Evolutionary conservation across 2,797 vertebrate species (phyloP).

Genomic region (Tapera naevia): DNA sequence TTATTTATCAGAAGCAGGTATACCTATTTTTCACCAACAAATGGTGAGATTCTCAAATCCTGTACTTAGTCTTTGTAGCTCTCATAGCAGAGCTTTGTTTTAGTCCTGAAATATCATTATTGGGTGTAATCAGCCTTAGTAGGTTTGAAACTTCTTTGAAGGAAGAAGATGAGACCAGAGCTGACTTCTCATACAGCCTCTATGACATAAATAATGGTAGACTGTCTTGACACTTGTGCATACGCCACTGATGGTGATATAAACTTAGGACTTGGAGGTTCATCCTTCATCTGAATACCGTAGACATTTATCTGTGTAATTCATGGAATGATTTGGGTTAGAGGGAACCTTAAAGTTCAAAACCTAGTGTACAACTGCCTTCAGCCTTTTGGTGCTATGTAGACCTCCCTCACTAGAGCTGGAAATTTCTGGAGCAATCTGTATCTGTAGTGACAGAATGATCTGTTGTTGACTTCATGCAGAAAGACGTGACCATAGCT

Average conservation of each 20-base stretch:
- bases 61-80: background rate
- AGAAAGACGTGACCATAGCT: background rate
- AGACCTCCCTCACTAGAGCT: fast-evolving
- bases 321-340: background rate
- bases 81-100: background rate
- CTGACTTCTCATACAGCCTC: background rate
- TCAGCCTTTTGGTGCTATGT: fast-evolving
- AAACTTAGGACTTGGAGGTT: background rate
- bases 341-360: no score
- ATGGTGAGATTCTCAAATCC: background rate
- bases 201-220: background rate
- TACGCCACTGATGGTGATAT: fast-evolving
- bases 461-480: fast-evolving
- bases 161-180: background rate
- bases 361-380: background rate
- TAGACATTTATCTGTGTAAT: background rate
- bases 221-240: background rate
- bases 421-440: background rate
- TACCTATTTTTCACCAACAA: background rate
- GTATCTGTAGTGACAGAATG: background rate
- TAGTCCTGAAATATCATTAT: background rate
- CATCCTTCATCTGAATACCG: background rate
- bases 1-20: background rate
- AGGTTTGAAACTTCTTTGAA: background rate
- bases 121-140: background rate